Evolutionary conservation across 2,888 invertebrate species (phyloP), one percentile per base, ranked within the genome.

Genomic region (Augiades crinisus): DNA sequence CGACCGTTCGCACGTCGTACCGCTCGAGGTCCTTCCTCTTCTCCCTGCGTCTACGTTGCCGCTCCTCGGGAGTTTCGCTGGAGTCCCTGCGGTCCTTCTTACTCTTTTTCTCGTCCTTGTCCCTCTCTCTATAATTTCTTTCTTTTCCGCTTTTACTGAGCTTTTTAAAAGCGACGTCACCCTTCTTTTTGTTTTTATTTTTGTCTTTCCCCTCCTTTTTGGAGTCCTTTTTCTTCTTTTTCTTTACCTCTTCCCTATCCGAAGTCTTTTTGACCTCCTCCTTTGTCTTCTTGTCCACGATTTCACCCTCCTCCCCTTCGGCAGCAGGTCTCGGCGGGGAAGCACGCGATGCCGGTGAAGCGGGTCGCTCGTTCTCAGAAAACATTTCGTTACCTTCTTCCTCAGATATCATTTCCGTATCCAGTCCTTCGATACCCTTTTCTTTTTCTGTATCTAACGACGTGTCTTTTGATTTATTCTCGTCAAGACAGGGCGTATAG

Each of bases 1-100:
- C 94, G 27, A 96, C 85, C 56, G 94, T 93, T 31, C 96, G 91
- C 6, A 96, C 96, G 83, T 96, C 94, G 75, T 97, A 97, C 2
- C 96, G 91, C 65, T 94, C 95, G 43, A 97, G 81, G 67, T 96
- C 96, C 68, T 95, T 94, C 10, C 95, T 91, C 67, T 94, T 95
- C 57, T 79, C 90, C 62, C 69, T 87, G 65, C 75, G 85, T 71
- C 71, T 83, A 61, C 65, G 87, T 69, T 65, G 79, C 70, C 68
- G 85, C 72, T 75, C 74, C 53, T 70, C 72, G 37, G 54, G 68
- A 41, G 62, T 58, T 37, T 68, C 72, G 47, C 65, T 63, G 22
- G 67, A 63, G 47, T 62, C 60, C 40, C 74, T 61, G 1, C 65
- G 58, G 22, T 66, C 77, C 67, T 61, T 77, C 70, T 72, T 85